Evolutionary conservation across 2,888 invertebrate genomes (phyloP), one percentile per base, ranked within the genome.

Genomic region (Odontothrips loti): DNA sequence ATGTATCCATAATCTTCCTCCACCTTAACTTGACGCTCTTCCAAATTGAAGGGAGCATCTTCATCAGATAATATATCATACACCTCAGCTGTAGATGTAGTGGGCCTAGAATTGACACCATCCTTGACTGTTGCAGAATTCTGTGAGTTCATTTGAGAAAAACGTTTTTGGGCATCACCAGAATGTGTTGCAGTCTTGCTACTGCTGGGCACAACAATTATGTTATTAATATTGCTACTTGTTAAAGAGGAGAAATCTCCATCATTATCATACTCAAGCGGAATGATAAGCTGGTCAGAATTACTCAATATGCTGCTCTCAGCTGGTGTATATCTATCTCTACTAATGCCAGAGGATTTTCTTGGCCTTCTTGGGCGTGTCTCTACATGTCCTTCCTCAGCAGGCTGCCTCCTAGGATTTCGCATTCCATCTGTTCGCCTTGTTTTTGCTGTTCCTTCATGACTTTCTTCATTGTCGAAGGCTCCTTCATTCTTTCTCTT

Each of bases 401-500:
- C 8, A 75, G 23, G 23, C 9, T 27, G 27, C 12, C 68, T 75
- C 3, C 23, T 12, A 12, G 68, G 23, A 23, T 20, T 58, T 0
- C 68, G 68, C 10, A 12, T 27, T 10, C 23, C 12, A 10, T 75
- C 68, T 27, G 68, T 27, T 27, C 68, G 23, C 27, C 68, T 8
- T 9, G 12, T 27, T 27, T 27, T 75, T 23, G 8, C 23, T 8
- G 23, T 75, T 75, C 23, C 27, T 11, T 75, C 68, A 27, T 27
- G 12, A 27, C 12, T 4, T 11, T 23, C 27, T 10, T 75, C 68
- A 23, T 75, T 27, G 12, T 27, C 68, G 9, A 75, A 27, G 23
- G 12, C 68, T 27, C 68, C 68, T 75, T 75, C 68, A 75, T 75
- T 75, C 23, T 75, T 75, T 12, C 68, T 75, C 68, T 75, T 75